Percentiles rank a stretch among this genome's conserved stretches.
Conservation (phyloP, 2,797 vertebrate genomes). For the Aulostomus chinensis region DNA sequence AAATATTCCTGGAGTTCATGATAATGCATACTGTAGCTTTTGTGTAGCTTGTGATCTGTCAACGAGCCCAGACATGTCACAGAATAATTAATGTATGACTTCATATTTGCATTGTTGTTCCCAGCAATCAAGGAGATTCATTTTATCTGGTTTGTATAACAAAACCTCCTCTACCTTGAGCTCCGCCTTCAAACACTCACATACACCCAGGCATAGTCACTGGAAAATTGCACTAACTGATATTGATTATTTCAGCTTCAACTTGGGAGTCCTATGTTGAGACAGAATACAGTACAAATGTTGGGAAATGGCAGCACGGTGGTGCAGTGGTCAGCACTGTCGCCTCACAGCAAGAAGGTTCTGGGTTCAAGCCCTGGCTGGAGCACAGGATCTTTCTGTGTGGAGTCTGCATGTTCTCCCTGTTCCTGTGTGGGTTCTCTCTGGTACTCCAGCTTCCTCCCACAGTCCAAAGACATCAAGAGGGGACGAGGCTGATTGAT, state of each 20-base stretch:
- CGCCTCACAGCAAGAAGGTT: too few species aligned
- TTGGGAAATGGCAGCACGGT: too few species aligned
- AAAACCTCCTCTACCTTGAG: neutral
- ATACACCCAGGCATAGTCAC: neutral
- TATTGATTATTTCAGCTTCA: neutral
- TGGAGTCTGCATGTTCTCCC: too few species aligned
- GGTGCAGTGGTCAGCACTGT: too few species aligned
- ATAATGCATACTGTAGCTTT: too few species aligned
- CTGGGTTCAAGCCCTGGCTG: too few species aligned
- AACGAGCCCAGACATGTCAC: conserved; percentile 15
- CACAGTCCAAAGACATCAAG: too few species aligned
- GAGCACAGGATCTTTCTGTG: too few species aligned
- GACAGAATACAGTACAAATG: neutral
- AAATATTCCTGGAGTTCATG: too few species aligned
- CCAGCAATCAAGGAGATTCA: neutral
- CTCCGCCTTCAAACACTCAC: neutral
- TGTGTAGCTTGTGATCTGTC: conserved; percentile 4
- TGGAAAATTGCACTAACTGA: neutral
- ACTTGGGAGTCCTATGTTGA: neutral
- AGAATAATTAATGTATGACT: conserved; percentile 2
- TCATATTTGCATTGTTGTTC: conserved; percentile 4
- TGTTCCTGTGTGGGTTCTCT: too few species aligned
- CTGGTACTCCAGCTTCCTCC: too few species aligned
- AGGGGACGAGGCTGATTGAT: too few species aligned
- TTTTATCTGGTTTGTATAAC: conserved; percentile 1